These are phyloP conservation scores for Callyntrura guangdongensis DNA, from an alignment of 2,888 invertebrate genomes.

Conservation along the genomic window DNA sequence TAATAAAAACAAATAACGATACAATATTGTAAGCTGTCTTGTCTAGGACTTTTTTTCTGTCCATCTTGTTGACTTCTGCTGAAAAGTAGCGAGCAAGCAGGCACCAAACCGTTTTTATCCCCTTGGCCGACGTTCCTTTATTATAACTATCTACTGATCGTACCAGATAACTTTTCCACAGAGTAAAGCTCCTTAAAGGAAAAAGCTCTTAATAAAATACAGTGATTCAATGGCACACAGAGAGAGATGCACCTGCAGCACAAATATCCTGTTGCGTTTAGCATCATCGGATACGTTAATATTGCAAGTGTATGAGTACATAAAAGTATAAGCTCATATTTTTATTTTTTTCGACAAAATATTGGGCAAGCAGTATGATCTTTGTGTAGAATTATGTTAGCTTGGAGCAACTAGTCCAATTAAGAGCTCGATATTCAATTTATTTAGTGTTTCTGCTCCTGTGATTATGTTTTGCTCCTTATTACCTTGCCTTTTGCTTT, in stretches of 20 bases:
- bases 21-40: slow-evolving; percentile 66
- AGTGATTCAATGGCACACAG: neutral
- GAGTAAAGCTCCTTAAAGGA: slow-evolving; percentile 20
- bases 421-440: slow-evolving; percentile 78
- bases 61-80: slow-evolving; percentile 26
- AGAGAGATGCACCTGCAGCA: slow-evolving; percentile 56
- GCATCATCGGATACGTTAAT: neutral
- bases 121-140: slow-evolving; percentile 74
- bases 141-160: slow-evolving; percentile 60
- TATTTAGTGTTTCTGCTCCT: slow-evolving; percentile 75
- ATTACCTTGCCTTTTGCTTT: slow-evolving; percentile 63
- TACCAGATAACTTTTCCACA: slow-evolving; percentile 32
- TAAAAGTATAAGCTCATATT: neutral
- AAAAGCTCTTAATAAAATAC: slow-evolving; percentile 54
- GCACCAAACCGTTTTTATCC: slow-evolving; percentile 69
- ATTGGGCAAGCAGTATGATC: slow-evolving; percentile 58
- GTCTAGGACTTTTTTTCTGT: slow-evolving; percentile 45
- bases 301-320: neutral
- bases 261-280: slow-evolving; percentile 65
- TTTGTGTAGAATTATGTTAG: slow-evolving; percentile 22
- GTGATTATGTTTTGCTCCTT: slow-evolving; percentile 52
- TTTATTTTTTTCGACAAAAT: slow-evolving; percentile 42
- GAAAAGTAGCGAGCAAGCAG: slow-evolving; percentile 48
- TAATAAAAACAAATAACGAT: slow-evolving; percentile 63
- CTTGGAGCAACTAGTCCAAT: slow-evolving; percentile 76